Percentiles rank a stretch among this genome's conserved stretches.
phyloP scores from a whole-genome alignment of 92 coral and sea anemone genomes.

The Porites divaricata region DNA sequence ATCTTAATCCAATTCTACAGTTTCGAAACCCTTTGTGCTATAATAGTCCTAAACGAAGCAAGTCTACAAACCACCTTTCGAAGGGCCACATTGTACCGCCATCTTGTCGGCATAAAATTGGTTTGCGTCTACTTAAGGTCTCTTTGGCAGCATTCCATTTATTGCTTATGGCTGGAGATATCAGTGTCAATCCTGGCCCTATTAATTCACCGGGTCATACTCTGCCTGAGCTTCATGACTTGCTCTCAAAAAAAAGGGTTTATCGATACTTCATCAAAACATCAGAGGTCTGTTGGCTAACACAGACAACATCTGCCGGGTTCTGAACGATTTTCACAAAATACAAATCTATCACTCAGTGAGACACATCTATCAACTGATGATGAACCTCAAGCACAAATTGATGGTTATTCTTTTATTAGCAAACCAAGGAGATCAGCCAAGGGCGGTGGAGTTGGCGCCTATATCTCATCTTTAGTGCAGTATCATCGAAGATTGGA shows the following conservation, averaged over 20 bases:
- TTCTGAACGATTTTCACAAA: conserved; percentile 20
- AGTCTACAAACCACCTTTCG: neutral
- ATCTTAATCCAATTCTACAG: neutral
- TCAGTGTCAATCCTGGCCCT: neutral
- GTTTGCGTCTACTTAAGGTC: neutral
- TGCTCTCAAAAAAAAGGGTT: neutral
- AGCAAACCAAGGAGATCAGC: too few relatives aligned
- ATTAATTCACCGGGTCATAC: neutral
- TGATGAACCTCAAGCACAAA: conserved; percentile 34
- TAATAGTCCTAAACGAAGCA: neutral
- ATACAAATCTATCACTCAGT: conserved; percentile 38
- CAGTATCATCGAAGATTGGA: too few relatives aligned
- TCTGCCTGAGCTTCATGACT: neutral
- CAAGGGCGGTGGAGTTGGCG: too few relatives aligned
- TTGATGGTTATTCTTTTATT: conserved; percentile 38
- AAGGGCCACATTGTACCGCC: neutral
- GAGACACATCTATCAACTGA: conserved; percentile 34
- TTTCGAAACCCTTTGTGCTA: neutral
- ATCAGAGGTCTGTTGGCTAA: neutral
- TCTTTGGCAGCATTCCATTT: neutral
- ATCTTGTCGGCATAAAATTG: neutral
- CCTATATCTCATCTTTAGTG: too few relatives aligned
- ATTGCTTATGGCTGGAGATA: neutral
- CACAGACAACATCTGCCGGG: neutral
- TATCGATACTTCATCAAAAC: neutral